Evolutionary conservation across 2,797 vertebrate species (phyloP), one percentile per base, ranked within the genome.

Genomic region (Myotis pilosus): DNA sequence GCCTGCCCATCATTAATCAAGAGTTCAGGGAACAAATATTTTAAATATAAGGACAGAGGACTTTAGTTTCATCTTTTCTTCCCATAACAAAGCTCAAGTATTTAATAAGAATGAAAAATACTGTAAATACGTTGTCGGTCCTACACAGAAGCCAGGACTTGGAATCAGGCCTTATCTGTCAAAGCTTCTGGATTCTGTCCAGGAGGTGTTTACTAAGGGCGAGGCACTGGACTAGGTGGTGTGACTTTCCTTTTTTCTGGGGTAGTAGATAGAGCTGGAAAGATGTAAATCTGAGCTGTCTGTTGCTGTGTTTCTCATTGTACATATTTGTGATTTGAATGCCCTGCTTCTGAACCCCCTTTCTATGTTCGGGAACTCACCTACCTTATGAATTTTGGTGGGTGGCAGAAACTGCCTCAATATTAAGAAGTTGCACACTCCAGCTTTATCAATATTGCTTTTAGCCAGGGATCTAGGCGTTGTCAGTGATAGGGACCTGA

Each of bases 21-120:
- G 87, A 92, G 38, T 74, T 87, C 19, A 66, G n/a, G 55, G 78
- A 55, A 83, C 15, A 95, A 78, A 86, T 92, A 79, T 55, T 79
- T 75, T 57, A 60, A 66, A 86, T 6, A 49, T 23, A 75, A 62
- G 71, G 11, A 69, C 12, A 62, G 1, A 38, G 8, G 16, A 89
- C 41, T 91, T 89, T 38, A 84, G 76, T 92, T 95, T 62, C 33
- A 85, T 85, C 44, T 81, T 49, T 41, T 81, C 17, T 9, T 17
- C n/a, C n/a, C 51, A 76, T 76, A 36, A 55, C 51, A 78, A 55
- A 36, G 20, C 51, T 55, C 49, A 78, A 78, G 7, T 78, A 51
- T 55, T 78, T 78, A 78, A 55, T 53, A 25, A 36, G 51, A 78
- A 78, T 55, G 55, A 55, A 55, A 78, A 55, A 15, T 23, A 25